phyloP scores from a whole-genome alignment of 1,140 invertebrate genomes.

The Homarus americanus region DNA sequence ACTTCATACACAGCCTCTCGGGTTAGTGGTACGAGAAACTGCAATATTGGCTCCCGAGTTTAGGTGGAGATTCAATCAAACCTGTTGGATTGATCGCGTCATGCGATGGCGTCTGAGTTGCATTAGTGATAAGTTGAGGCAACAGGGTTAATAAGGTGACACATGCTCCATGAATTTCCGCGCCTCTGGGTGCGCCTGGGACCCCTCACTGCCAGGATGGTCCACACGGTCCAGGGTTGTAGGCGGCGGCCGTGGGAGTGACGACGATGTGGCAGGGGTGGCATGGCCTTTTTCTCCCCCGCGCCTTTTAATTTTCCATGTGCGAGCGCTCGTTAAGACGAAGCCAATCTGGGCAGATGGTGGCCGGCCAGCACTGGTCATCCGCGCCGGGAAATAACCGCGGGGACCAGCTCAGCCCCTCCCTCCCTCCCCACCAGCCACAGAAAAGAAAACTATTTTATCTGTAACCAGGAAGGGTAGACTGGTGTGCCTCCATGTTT shows the following conservation, averaged over 20 bases:
- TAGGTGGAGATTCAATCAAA: constrained; percentile 16
- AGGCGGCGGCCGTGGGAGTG: background rate
- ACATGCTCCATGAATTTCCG: constrained; percentile 36
- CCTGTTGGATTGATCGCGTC: constrained; percentile 27
- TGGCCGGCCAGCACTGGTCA: background rate
- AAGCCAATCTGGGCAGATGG: constrained; percentile 68
- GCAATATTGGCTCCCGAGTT: background rate
- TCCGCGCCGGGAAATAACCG: background rate
- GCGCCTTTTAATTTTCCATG: constrained; percentile 66
- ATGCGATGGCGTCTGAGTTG: background rate
- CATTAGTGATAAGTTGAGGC: constrained; percentile 29
- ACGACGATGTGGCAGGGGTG: constrained; percentile 26
- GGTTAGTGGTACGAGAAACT: background rate
- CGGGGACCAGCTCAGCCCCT: background rate
- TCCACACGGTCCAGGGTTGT: background rate
- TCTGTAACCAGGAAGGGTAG: background rate
- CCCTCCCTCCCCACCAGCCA: background rate
- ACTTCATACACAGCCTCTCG: background rate
- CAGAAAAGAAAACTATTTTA: constrained; percentile 1
- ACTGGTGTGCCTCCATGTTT: background rate
- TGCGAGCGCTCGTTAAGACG: constrained; percentile 63
- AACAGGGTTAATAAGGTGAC: constrained; percentile 36
- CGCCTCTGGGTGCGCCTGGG: background rate
- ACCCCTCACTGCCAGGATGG: background rate
- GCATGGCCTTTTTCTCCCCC: constrained; percentile 36